These are phyloP conservation scores for Clarias batrachus DNA, from an alignment of 2,113 vertebrate species.

Conservation along the genomic window DNA sequence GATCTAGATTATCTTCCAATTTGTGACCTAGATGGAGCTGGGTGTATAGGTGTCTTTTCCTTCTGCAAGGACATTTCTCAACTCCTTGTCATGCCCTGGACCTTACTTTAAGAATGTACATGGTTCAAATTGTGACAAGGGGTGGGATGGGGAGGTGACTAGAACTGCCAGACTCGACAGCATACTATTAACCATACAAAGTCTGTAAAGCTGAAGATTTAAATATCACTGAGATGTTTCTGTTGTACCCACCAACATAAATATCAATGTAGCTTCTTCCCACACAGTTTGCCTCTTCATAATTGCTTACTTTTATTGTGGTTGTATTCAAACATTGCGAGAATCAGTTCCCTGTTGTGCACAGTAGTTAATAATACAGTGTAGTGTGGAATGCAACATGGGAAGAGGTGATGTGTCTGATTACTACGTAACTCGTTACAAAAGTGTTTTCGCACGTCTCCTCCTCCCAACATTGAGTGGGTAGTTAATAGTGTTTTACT, in stretches of 20 bases:
- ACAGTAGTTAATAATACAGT: constrained; percentile 56
- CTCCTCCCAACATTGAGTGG: constrained; percentile 37
- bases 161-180: constrained; percentile 36
- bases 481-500: constrained; percentile 49
- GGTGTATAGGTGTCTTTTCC: constrained; percentile 24
- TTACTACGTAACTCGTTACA: constrained; percentile 51
- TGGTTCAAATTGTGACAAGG: constrained; percentile 50
- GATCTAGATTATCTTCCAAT: constrained; percentile 91
- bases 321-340: constrained; percentile 52
- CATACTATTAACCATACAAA: constrained; percentile 46
- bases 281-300: constrained; percentile 47
- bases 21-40: constrained; percentile 81
- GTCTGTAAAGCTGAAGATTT: constrained; percentile 54
- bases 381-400: constrained; percentile 43
- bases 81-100: constrained; percentile 41
- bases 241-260: constrained; percentile 57
- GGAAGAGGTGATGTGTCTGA: constrained; percentile 45
- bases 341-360: constrained; percentile 46
- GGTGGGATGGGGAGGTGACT: neutral
- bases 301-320: constrained; percentile 59
- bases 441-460: constrained; percentile 31
- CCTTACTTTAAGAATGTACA: constrained; percentile 69
- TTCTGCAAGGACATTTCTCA: constrained; percentile 38
- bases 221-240: constrained; percentile 61
- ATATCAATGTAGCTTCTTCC: constrained; percentile 62